Conservation (phyloP, 2,113 vertebrate species). For the Macquaria australasica region DNA sequence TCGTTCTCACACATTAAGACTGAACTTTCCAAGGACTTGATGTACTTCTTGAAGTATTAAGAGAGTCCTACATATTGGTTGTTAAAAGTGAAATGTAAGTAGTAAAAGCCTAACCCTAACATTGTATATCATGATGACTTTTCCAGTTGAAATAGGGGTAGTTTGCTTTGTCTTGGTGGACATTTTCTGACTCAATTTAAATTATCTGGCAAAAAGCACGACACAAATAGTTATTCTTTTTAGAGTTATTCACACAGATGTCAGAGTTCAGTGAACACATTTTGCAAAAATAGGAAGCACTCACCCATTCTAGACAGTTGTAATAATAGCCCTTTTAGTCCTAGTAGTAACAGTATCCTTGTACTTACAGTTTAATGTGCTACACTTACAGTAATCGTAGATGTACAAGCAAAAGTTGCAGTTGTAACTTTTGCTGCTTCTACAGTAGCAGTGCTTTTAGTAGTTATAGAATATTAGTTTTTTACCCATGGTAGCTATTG, state of each 20-base stretch:
- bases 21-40: not conserved
- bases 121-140: not conserved
- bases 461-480: not conserved
- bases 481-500: too few relatives aligned
- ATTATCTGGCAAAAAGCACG: not conserved
- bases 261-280: not conserved
- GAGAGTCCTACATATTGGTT: not conserved
- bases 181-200: not conserved
- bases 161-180: not conserved
- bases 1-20: slow-evolving; percentile 11
- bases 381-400: not conserved
- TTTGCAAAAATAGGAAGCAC: not conserved
- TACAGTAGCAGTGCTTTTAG: not conserved
- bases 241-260: not conserved
- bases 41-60: not conserved
- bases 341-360: not conserved
- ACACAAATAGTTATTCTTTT: not conserved
- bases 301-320: not conserved
- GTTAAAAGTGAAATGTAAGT: not conserved
- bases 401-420: not conserved
- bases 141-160: not conserved
- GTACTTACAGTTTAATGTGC: not conserved
- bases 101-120: not conserved
- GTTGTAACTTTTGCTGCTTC: not conserved
- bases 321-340: not conserved